A percentile compares a stretch with the other conserved stretches of the same genome.
Conservation (phyloP, 2,888 invertebrate genomes). For the Zelleria hepariella region DNA sequence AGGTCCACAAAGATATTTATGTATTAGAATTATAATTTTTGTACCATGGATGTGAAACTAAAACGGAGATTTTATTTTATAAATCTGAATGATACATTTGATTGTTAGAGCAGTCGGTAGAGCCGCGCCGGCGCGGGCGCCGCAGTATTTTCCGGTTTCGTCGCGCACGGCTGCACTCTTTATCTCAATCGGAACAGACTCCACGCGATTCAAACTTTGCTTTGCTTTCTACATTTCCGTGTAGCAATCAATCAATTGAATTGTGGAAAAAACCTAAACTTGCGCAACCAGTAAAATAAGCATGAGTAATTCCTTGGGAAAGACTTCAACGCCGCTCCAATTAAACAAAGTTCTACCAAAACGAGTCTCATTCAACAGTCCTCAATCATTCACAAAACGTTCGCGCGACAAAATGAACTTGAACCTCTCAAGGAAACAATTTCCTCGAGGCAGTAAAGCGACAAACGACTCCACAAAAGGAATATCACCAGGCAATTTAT, state of each 20-base stretch:
- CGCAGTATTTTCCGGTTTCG: slow-evolving; percentile 7
- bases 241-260: not conserved
- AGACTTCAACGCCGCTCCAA: not conserved
- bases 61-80: not conserved
- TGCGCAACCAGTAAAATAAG: not conserved
- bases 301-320: too few relatives aligned
- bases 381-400: slow-evolving; percentile 11
- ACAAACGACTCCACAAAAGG: slow-evolving; percentile 68
- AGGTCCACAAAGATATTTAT: too few relatives aligned
- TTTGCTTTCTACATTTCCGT: slow-evolving; percentile 18
- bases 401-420: slow-evolving; percentile 48
- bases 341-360: not conserved
- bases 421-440: slow-evolving; percentile 60
- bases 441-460: slow-evolving; percentile 67
- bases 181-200: slow-evolving; percentile 19
- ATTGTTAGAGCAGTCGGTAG: not conserved
- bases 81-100: too few relatives aligned
- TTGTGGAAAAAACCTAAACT: not conserved
- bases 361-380: not conserved
- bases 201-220: slow-evolving; percentile 12
- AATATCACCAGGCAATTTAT: slow-evolving; percentile 69
- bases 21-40: too few relatives aligned
- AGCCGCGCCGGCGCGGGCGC: not conserved
- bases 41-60: too few relatives aligned
- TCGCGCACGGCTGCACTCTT: slow-evolving; percentile 17